phyloP scores from a whole-genome alignment of 92 coral and sea anemone genomes.

The Epizoanthus fatuus region DNA sequence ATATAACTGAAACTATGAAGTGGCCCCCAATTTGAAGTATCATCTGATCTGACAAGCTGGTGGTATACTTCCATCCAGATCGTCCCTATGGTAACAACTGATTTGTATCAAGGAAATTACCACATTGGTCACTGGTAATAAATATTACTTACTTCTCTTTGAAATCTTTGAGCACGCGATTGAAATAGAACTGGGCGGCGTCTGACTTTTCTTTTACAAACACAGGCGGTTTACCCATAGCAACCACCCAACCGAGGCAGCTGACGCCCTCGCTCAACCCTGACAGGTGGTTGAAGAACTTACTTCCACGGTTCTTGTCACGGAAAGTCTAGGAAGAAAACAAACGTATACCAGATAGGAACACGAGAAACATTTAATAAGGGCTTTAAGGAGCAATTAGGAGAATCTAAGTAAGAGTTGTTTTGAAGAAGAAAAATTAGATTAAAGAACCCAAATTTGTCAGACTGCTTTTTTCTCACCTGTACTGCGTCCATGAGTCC shows the following conservation, averaged over 20 bases:
- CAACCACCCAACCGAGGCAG: constrained; percentile 79
- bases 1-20: too few relatives aligned
- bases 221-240: constrained; percentile 73
- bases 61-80: too few relatives aligned
- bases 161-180: constrained; percentile 83
- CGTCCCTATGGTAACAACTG: too few relatives aligned
- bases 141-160: constrained; percentile 63
- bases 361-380: too few relatives aligned
- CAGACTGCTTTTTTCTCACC: constrained; percentile 19
- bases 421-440: too few relatives aligned
- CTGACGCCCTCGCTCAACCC: constrained; percentile 83
- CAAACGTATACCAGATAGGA: too few relatives aligned
- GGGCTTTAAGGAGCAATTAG: too few relatives aligned
- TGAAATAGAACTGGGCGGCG: constrained; percentile 81
- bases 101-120: too few relatives aligned
- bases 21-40: too few relatives aligned
- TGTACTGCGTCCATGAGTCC: constrained; percentile 49
- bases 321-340: constrained; percentile 58
- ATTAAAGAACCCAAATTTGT: too few relatives aligned
- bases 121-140: not conserved
- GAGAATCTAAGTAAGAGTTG: too few relatives aligned
- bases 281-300: constrained; percentile 72
- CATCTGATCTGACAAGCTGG: too few relatives aligned
- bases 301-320: constrained; percentile 67
- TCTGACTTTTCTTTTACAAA: constrained; percentile 75